Conservation (phyloP, 2,888 invertebrate genomes). For the Apodemia duryi region DNA sequence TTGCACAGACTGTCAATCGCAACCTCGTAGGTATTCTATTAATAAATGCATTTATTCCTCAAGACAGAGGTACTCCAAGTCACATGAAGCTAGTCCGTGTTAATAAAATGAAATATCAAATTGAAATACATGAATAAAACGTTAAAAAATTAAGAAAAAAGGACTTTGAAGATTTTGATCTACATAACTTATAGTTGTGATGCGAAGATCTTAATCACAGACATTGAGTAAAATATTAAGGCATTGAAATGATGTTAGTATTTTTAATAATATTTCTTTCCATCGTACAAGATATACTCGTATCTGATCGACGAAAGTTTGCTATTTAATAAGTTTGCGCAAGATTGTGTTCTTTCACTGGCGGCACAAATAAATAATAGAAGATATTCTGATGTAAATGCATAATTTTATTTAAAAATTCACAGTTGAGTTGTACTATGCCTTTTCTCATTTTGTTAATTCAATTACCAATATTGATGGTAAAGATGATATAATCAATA, state of each 20-base stretch:
- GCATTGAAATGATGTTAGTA: background rate
- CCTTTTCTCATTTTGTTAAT: too few species aligned
- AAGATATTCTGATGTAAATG: too few species aligned
- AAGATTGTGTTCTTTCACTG: too few species aligned
- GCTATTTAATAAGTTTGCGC: too few species aligned
- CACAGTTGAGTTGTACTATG: too few species aligned
- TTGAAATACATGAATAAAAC: conserved; percentile 38
- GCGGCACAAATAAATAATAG: too few species aligned
- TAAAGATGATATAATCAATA: too few species aligned
- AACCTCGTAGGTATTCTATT: conserved; percentile 24
- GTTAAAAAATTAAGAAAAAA: conserved; percentile 41
- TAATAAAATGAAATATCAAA: conserved; percentile 33
- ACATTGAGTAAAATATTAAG: background rate
- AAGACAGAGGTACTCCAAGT: conserved; percentile 1
- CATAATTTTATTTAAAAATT: too few species aligned
- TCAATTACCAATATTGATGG: too few species aligned
- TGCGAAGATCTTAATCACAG: conserved; percentile 10
- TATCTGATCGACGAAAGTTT: too few species aligned
- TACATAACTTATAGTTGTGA: conserved; percentile 30
- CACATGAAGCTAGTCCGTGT: conserved; percentile 21
- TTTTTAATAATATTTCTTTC: too few species aligned
- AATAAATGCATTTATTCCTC: conserved; percentile 10
- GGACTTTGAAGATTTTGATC: conserved; percentile 50
- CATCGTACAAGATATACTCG: too few species aligned
- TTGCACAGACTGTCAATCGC: conserved; percentile 19